Percentiles rank a stretch among this genome's conserved stretches.
phyloP scores from a whole-genome alignment of 1,140 invertebrate genomes.

The Drosophila subpulchrella region DNA sequence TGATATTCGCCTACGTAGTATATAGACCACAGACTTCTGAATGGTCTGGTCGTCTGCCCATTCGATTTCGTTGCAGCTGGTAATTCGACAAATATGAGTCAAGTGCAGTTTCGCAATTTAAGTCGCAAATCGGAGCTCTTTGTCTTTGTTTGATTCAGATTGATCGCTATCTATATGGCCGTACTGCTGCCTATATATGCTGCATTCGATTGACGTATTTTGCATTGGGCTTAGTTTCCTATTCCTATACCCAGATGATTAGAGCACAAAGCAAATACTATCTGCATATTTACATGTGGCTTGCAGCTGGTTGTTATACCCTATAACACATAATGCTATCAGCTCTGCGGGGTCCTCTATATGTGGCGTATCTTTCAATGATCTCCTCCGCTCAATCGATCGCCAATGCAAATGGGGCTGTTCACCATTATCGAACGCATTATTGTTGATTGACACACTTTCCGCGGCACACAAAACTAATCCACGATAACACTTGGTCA shows the following conservation, averaged over 20 bases:
- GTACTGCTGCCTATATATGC: conserved; percentile 9
- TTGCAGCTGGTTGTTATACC: conserved; percentile 24
- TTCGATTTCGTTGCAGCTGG: conserved; percentile 31
- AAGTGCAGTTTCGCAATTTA: conserved; percentile 38
- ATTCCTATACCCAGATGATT: conserved; percentile 29
- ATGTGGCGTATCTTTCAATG: conserved; percentile 36
- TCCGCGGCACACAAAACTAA: conserved; percentile 42
- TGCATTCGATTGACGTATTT: conserved; percentile 48
- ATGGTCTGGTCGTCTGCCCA: conserved; percentile 16
- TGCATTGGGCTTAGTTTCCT: conserved; percentile 47
- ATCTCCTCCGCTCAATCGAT: conserved; percentile 40
- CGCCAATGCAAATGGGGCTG: conserved; percentile 43
- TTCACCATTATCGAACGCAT: conserved; percentile 32
- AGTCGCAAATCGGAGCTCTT: conserved; percentile 38
- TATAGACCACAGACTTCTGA: conserved; percentile 14
- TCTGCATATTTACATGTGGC: conserved; percentile 14
- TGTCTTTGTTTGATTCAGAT: conserved; percentile 45
- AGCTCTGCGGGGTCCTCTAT: conserved; percentile 46
- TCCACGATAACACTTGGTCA: conserved; percentile 34
- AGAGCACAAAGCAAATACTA: conserved; percentile 49
- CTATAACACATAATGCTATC: conserved; percentile 17
- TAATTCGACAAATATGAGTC: conserved; percentile 37
- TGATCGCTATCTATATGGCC: conserved; percentile 33
- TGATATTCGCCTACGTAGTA: conserved; percentile 32
- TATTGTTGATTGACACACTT: conserved; percentile 51